Evolutionary conservation across 2,113 vertebrate genomes (phyloP), one percentile per base, ranked within the genome.

Genomic region (Arothron firmamentum): DNA sequence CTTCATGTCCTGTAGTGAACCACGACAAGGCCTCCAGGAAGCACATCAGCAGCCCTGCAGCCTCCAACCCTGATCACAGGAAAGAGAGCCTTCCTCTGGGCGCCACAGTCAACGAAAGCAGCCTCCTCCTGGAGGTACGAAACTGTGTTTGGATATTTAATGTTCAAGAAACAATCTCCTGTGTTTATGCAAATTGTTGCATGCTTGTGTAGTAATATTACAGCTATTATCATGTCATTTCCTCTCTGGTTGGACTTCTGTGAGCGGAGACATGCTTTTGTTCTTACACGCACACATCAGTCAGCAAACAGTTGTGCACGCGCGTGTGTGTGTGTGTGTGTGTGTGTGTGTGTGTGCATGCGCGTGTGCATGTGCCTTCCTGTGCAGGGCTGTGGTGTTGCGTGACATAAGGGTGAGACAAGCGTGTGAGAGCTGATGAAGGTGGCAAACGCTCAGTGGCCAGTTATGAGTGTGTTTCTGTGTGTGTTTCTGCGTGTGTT

Each of bases 111-210:
- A 91, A 90, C 71, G 96, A 98, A 85, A 95, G 93, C 76, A 84
- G 88, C 82, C 91, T 96, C 65, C 87, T 98, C n/a, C 90, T 97
- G 71, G 95, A 98, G 87, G 95, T 96, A 89, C 90, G 93, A 62
- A 59, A 62, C 21, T 19, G 10, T 31, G 38, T 69, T 45, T 70
- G 49, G 17, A 2, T 64, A 43, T 65, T 18, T 56, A 16, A 12
- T 53, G 5, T 13, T 31, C 43, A 38, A 31, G 28, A 4, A 57
- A 41, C 18, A 50, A 31, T 5, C 34, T 3, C 41, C 3, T 55
- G 28, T 56, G 38, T 34, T 15, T 23, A 49, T 48, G 23, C 41
- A 19, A 45, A 45, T 17, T 3, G 1, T 45, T 45, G 16, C 13
- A 45, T 14, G 43, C 11, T 20, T 6, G 17, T 52, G 13, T n/a